A percentile compares a stretch with the other conserved stretches of the same genome.
phyloP scores from a whole-genome alignment of 2,113 vertebrate species.

The Hepsetus odoe region DNA sequence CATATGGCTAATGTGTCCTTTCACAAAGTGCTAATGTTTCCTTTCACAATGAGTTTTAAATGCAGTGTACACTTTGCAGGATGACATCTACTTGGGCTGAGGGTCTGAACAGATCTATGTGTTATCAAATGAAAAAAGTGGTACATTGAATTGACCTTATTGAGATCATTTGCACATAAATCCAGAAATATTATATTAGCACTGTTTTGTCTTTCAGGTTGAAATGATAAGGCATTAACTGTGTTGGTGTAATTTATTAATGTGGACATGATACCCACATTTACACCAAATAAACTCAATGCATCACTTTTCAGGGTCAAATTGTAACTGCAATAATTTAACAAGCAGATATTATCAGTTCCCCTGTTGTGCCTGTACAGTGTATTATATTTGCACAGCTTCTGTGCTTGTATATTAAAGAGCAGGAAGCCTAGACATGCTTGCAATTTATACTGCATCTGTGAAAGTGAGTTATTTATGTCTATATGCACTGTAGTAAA shows the following conservation, averaged over 20 bases:
- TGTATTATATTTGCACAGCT: neutral
- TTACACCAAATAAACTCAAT: no score
- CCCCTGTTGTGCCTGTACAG: neutral
- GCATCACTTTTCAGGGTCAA: no score
- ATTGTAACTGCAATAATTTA: no score
- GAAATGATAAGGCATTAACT: no score
- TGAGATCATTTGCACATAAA: no score
- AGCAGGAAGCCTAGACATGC: neutral
- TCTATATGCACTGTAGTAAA: neutral
- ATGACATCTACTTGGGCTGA: neutral
- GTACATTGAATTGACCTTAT: no score
- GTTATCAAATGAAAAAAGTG: no score
- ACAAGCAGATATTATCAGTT: neutral
- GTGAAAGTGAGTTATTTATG: neutral
- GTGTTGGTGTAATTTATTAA: no score
- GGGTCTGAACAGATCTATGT: no score
- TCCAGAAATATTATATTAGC: no score
- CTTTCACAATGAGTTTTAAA: neutral
- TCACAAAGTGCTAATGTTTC: constrained; percentile 38
- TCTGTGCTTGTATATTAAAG: neutral
- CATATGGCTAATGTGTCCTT: constrained; percentile 60
- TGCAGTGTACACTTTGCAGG: neutral
- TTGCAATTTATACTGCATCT: neutral
- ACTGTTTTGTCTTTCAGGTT: no score
- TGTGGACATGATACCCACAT: no score